Evolutionary conservation across 1,140 invertebrate genomes (phyloP), one percentile per base, ranked within the genome.

Genomic region (Apis laboriosa): DNA sequence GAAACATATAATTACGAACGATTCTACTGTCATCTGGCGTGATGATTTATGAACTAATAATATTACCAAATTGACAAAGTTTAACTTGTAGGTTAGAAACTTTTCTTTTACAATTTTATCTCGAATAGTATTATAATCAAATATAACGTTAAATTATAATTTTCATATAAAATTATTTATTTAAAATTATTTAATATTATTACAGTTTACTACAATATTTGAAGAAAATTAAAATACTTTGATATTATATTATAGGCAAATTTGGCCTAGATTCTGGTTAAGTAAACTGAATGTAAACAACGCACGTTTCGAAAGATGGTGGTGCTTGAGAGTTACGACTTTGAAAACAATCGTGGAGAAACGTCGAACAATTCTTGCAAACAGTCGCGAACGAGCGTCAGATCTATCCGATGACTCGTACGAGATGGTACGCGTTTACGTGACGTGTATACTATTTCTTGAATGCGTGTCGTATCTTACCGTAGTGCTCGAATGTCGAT

Each of bases 351-450:
- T 77, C 53, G 53, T 15, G 15, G 53, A 17, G 13, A 28, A 24
- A 58, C 15, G 13, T 19, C 34, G 15, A 34, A 17, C 53, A 53
- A 67, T 67, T 53, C 51, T 28, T 13, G 51, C 56, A 64, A 80
- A 80, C 58, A 73, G 72, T 72, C 77, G 51, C 43, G 21, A 63
- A 43, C 49, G 15, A 13, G n/a, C 24, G 19, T 1, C 55, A 21
- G 56, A 43, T 56, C 64, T 19, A 43, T 51, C n/a, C n/a, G 55
- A 58, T 34, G 34, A 68, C 34, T 17, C 66, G 77, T 61, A 53
- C 77, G 43, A 71, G 56, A 12, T 71, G 77, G 77, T 71, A 61
- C 68, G 60, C 58, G 77, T 63, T 80, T 73, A 64, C 49, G 76
- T 49, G 76, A 77, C 24, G n/a, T 55, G 58, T 58, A 24, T 61